Base-by-base conservation (phyloP, 2,113 vertebrate species). In the Myiozetetes cayanensis region DNA sequence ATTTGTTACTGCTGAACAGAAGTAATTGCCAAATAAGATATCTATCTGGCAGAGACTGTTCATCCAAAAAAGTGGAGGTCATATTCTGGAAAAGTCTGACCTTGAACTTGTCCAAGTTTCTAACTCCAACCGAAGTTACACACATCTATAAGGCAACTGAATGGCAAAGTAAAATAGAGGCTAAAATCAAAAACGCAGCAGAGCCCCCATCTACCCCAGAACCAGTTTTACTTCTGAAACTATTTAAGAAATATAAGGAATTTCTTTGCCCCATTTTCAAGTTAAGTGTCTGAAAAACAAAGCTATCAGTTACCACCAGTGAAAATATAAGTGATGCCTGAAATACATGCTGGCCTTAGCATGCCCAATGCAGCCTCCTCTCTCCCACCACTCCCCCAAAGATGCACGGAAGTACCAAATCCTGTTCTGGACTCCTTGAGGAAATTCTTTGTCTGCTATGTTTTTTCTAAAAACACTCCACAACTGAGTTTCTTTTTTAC, bases 391-490 rank as follows among this genome's bases (percentile, higher is more conserved):
- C 30, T 83, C n/a, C 46, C 31, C n/a, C 23, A 80, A 58, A 93
- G 76, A 75, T 30, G 50, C 53, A 85, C 8, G 9, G 61, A 98
- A 97, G 89, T 91, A 93, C 59, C 58, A 94, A 96, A 84, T 94
- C 74, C 89, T 90, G 33, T 21, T 67, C 72, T 43, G 58, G 6
- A 12, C 9, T 95, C 88, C 92, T 94, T 87, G 63, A 96, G 95
- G 95, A 97, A 97, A 97, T 88, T 93, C 94, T 97, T 95, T 93
- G 78, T 93, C 88, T 8, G 0, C 55, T 61, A 87, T 95, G 66
- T 95, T 97, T 97, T 97, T 63, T 94, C 55, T 96, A 87, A 94
- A 67, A 97, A 93, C 65, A 96, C 87, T 70, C 62, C 52, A 94
- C 73, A 93, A 89, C 31, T 4, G 3, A 56, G 49, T 70, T 84